These are phyloP conservation scores for Vanessa cardui DNA, from an alignment of 2,888 invertebrate species.

Conservation along the genomic window DNA sequence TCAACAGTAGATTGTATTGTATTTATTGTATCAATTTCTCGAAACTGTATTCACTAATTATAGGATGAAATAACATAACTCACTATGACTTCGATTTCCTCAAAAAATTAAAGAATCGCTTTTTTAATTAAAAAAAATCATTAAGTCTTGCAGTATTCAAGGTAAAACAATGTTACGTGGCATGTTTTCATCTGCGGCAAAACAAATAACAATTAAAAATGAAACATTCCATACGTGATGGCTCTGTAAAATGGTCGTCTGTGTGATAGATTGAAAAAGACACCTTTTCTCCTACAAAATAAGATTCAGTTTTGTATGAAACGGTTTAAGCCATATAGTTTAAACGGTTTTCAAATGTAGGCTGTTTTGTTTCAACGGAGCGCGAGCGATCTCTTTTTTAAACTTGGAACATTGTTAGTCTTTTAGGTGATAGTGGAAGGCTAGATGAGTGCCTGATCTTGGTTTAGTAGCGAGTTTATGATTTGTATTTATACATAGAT, in stretches of 20 bases:
- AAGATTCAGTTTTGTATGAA: constrained; percentile 1
- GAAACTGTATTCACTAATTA: too few relatives aligned
- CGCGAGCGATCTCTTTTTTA: constrained; percentile 6
- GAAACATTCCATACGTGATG: constrained; percentile 42
- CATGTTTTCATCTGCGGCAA: constrained; percentile 39
- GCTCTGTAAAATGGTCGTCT: constrained; percentile 29
- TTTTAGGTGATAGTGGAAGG: not conserved
- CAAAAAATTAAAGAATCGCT: not conserved
- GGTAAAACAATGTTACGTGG: constrained; percentile 26
- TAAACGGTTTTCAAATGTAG: constrained; percentile 30
- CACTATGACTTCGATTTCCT: too few relatives aligned
- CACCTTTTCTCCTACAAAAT: constrained; percentile 40
- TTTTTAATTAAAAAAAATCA: not conserved
- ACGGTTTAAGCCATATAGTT: constrained; percentile 16
- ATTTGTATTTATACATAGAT: too few relatives aligned
- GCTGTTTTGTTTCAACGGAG: constrained; percentile 20
- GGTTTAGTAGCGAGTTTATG: too few relatives aligned
- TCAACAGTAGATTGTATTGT: too few relatives aligned
- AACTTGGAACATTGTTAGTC: constrained; percentile 16
- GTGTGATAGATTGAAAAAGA: not conserved
- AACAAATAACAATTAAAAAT: constrained; percentile 44
- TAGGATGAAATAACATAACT: too few relatives aligned
- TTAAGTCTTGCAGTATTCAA: constrained; percentile 8
- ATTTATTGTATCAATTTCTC: too few relatives aligned
- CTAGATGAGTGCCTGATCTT: too few relatives aligned